phyloP scores from a whole-genome alignment of 2,113 vertebrate genomes.

The Apodemus sylvaticus region DNA sequence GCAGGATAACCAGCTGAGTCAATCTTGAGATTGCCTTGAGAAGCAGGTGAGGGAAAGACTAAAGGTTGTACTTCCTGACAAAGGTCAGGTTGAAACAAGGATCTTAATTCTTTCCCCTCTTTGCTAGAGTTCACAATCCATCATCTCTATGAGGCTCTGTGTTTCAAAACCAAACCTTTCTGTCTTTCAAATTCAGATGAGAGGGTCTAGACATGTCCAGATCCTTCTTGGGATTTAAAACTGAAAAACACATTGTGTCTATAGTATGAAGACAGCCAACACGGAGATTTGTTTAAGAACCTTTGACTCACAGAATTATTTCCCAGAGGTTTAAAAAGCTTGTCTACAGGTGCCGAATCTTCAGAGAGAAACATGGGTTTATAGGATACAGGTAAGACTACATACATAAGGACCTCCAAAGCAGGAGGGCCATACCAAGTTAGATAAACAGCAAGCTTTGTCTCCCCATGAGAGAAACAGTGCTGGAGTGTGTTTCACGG shows the following conservation, averaged over 20 bases:
- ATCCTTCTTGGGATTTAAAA: background rate
- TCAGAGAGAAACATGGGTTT: conserved; percentile 53
- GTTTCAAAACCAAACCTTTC: background rate
- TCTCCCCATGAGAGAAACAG: too few relatives aligned
- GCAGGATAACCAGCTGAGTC: too few relatives aligned
- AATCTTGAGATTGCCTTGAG: background rate
- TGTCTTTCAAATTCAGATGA: background rate
- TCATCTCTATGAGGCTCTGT: background rate
- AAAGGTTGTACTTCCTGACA: background rate
- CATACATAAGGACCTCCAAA: fast-evolving
- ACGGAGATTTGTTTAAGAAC: background rate
- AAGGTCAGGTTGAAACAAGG: background rate
- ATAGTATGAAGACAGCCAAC: background rate
- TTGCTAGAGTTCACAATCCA: background rate
- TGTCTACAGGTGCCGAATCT: conserved; percentile 77
- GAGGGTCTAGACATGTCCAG: background rate
- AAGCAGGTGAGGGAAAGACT: background rate
- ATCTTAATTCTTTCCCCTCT: background rate
- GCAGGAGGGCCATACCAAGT: too few relatives aligned
- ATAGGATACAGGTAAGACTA: conserved; percentile 62
- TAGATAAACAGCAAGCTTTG: too few relatives aligned
- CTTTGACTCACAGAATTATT: conserved; percentile 28
- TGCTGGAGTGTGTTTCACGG: too few relatives aligned
- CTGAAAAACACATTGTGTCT: background rate
- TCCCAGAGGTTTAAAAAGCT: conserved; percentile 57